Base-by-base conservation (phyloP, 2,113 vertebrate species). In the Syngnathus floridae region DNA sequence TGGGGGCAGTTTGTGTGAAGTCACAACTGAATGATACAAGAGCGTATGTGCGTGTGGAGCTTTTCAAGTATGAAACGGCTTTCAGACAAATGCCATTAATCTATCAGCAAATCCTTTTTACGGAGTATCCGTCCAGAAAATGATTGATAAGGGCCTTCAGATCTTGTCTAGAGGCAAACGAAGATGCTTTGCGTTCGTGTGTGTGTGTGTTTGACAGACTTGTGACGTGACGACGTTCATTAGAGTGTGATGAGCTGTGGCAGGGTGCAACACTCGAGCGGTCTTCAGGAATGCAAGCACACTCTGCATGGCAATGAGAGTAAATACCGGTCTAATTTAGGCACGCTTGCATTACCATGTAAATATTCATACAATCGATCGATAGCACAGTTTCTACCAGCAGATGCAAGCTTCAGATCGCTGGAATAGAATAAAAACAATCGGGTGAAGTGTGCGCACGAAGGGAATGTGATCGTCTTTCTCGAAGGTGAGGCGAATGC, bases 361-460 rank as follows among this genome's bases (percentile, higher is more conserved):
- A 83, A 88, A 89, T 89, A 88, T 89, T 88, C 82, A 84, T 83
- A 71, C 43, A 21, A 67, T 67, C 77, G 80, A 31, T 31, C 26
- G 0, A 81, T 76, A 64, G 77, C 79, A 84, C 84, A 77, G 72
- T 74, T 74, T 78, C 70, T 83, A 79, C 76, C 78, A 80, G 74
- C 68, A 65, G 84, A 76, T 52, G 48, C 66, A 72, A 72, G 73
- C 74, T 78, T 64, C 73, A 82, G 79, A 85, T 84, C 66, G 45
- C 74, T 82, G 75, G 82, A 88, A 89, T 86, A 87, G 80, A 84
- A 90, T 87, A 82, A 82, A 77, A 77, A 72, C 74, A 77, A 31
- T 31, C 67, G 71, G 76, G 72, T 81, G 73, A 66, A 64, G 19
- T 64, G 41, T 74, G 71, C 66, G 68, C 81, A 71, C 49, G 11